Base-by-base conservation (phyloP, 2,888 invertebrate species). In the Mimumesa dahlbomi region DNA sequence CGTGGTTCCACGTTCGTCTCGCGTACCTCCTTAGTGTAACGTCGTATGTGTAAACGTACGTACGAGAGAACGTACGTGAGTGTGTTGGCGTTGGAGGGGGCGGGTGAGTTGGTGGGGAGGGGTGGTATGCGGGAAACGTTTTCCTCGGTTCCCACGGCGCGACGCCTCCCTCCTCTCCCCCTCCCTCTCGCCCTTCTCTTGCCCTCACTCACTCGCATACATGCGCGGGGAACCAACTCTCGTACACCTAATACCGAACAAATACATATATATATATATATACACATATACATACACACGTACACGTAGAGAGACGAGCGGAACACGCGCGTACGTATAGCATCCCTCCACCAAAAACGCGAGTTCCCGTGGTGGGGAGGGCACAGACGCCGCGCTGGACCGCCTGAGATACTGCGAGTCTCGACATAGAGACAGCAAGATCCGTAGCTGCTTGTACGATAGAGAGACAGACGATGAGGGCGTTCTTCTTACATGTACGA, bases 101-200 rank as follows among this genome's bases (percentile, higher is more conserved):
- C 58, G 52, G 57, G 53, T 45, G 74, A 57, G 75, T 34, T 50
- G 66, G 45, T 48, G 62, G 53, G 70, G 81, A 66, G 77, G 64
- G 77, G 81, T 81, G 85, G 85, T 86, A 87, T 87, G 86, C 86
- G 87, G 85, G 85, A 87, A 87, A 86, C 84, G 83, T 87, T 88
- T 88, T 86, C 87, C 88, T 84, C 82, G 86, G 87, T 88, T 88
- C 88, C 87, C 88, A 88, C 88, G 88, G 83, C 83, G 82, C 82
- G 82, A 84, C 83, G 83, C 83, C 80, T 82, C 75, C 76, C 77
- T 75, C 79, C 75, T 73, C 56, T 29, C 65, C 52, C 54, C 56
- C 25, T 45, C 25, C 52, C 54, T n/a, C 65, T 38, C 49, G 14
- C 50, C 64, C 45, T 56, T 56, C 63, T 54, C 53, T 45, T 57